Evolutionary conservation across 2,113 vertebrate genomes (phyloP), one percentile per base, ranked within the genome.

Genomic region (Lepisosteus osseus): DNA sequence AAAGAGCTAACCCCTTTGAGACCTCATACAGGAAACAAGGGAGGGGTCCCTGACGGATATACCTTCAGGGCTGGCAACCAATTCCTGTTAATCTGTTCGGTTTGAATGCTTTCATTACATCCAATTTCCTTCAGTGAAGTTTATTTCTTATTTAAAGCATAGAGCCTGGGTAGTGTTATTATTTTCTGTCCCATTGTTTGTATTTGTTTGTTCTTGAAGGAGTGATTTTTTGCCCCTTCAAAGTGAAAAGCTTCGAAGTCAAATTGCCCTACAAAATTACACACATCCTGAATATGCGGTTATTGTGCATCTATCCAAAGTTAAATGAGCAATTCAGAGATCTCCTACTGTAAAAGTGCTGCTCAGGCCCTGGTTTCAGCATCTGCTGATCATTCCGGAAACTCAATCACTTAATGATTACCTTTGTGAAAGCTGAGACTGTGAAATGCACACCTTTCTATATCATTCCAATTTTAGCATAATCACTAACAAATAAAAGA

Each of bases 351-450:
- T 59, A 41, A 17, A 63, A 56, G 45, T 45, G 51, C 17, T 29
- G 55, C 43, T 59, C 57, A 61, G 45, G 6, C 81, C 79, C 69
- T 63, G 78, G 42, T 70, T 75, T 76, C 81, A 71, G 83, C 85
- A 85, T 89, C 86, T 87, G 80, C 74, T 80, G 72, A 82, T 83
- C 72, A 79, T 76, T 86, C 77, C 75, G 77, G 77, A 87, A 86
- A 86, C 81, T 82, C 78, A 83, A 82, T 88, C 82, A 86, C 78
- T 78, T 86, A 80, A 84, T 77, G 75, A 61, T 79, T 75, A 73
- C 72, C 71, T 77, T 75, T 61, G 14, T 59, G 42, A 69, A 42
- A 40, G 61, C 11, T 56, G 64, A 59, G 41, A 61, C 69, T 43
- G 69, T 67, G 65, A 67, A 67, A 63, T 13, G 12, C 47, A 61